Evolutionary conservation across 2,113 vertebrate genomes (phyloP).

Genomic region (Rhipidura dahli): DNA sequence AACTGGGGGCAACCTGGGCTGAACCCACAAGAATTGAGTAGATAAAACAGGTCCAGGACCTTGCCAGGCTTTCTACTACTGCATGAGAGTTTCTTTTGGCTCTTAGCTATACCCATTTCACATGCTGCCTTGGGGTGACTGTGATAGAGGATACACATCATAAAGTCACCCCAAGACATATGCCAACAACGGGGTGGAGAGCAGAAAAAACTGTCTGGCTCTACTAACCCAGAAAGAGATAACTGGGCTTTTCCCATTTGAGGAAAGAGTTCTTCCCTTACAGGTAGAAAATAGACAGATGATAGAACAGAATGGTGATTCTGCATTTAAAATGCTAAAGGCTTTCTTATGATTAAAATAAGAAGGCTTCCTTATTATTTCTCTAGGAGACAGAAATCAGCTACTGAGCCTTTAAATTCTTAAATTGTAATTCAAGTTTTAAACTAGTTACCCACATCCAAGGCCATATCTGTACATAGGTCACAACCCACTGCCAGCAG

Average conservation of each 20-base stretch:
- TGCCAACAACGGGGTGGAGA: fast-evolving
- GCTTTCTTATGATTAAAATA: neutral
- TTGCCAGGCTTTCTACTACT: neutral
- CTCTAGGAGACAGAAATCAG: neutral
- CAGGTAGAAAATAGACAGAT: neutral
- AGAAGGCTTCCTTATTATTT: neutral
- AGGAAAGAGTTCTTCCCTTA: neutral
- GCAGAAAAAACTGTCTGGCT: neutral
- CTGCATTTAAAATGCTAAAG: neutral
- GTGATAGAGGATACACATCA: too few species aligned
- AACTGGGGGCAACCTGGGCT: neutral
- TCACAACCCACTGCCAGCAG: neutral
- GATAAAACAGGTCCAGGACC: neutral
- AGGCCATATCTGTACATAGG: neutral
- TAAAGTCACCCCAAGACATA: too few species aligned
- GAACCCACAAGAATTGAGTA: neutral
- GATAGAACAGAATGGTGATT: too few species aligned
- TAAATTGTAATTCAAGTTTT: neutral
- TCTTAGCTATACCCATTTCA: neutral
- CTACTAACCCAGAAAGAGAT: neutral
- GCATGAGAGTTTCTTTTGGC: neutral
- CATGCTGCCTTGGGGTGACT: too few species aligned
- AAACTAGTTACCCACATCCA: neutral
- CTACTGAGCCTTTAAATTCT: neutral
- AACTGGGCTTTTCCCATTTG: neutral